Evolutionary conservation across 2,797 vertebrate species (phyloP), one percentile per base, ranked within the genome.

Genomic region (Ispidina lecontei): DNA sequence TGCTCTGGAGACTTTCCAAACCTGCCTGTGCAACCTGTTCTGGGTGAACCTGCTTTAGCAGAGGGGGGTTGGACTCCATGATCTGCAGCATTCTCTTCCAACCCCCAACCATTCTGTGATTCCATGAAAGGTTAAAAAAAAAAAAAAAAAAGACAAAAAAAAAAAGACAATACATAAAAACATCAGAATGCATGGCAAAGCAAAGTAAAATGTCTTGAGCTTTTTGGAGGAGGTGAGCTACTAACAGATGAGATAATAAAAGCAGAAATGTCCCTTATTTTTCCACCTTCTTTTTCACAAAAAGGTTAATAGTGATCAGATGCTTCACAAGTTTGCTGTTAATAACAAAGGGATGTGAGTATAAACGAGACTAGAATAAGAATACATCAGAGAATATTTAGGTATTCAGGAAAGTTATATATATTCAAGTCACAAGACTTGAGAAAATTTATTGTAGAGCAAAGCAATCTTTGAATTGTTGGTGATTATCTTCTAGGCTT

Each of bases 361-460:
- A 35, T 6, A 68, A 22, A 35, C 33, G 54, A 89, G 46, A 62
- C 31, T 47, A 74, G 58, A 84, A 74, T 74, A 82, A 79, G 73
- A 91, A 90, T 49, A 68, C 52, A 35, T 58, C 43, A 64, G 31
- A 80, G 44, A 71, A 77, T 68, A 80, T 83, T 93, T 84, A 82
- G 29, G 29, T 51, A 55, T 74, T 78, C 16, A 5, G 55, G 39
- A 75, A 91, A 92, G 52, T 46, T 62, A 44, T 37, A 62, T 51
- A 55, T 59, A 94, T 93, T 94, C 85, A 90, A 88, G 74, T 56
- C 88, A 91, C 64, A 76, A 71, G 31, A 6, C 49, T 67, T 82
- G 28, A 71, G 22, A 86, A 90, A 58, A 76, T 82, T 62, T 90
- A 76, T 71, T 6, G 1, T 69, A 67, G 28, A 70, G n/a, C 25